Conservation (phyloP, 2,888 invertebrate genomes). For the Andricus curvator region DNA sequence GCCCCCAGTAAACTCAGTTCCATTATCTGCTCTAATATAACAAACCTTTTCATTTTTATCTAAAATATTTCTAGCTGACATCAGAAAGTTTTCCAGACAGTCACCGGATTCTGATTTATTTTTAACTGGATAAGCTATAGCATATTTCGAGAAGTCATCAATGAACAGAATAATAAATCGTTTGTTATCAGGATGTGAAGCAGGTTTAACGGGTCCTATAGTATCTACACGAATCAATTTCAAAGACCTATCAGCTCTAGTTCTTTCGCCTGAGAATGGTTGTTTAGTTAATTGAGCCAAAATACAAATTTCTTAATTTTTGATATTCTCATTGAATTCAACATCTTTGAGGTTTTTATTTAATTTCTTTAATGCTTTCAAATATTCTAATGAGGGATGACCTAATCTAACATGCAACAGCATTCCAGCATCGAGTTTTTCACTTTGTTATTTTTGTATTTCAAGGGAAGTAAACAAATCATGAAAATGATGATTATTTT, state of each 20-base stretch:
- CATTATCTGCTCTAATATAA: slow-evolving; percentile 43
- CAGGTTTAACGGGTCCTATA: slow-evolving; percentile 42
- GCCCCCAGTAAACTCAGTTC: slow-evolving; percentile 46
- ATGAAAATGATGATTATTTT: too few species aligned
- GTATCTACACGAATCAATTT: not conserved
- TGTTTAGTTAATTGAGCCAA: slow-evolving; percentile 50
- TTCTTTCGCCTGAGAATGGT: slow-evolving; percentile 40
- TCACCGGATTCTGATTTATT: too few species aligned
- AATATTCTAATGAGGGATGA: slow-evolving; percentile 47
- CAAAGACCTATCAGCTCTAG: slow-evolving; percentile 7
- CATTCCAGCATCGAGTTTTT: slow-evolving; percentile 8
- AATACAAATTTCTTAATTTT: slow-evolving; percentile 50
- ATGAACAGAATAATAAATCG: not conserved
- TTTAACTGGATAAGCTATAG: too few species aligned
- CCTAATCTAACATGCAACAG: slow-evolving; percentile 48
- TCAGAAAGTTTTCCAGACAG: too few species aligned
- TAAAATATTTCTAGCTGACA: too few species aligned
- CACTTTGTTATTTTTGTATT: not conserved
- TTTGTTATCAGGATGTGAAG: not conserved
- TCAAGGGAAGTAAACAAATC: too few species aligned
- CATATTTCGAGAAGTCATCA: too few species aligned
- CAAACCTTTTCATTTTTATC: too few species aligned
- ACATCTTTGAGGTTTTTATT: slow-evolving; percentile 48
- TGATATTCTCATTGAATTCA: slow-evolving; percentile 50
- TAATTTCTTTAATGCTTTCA: slow-evolving; percentile 50